Evolutionary conservation across 2,797 vertebrate genomes (phyloP).

Genomic region (Alcedo atthis): DNA sequence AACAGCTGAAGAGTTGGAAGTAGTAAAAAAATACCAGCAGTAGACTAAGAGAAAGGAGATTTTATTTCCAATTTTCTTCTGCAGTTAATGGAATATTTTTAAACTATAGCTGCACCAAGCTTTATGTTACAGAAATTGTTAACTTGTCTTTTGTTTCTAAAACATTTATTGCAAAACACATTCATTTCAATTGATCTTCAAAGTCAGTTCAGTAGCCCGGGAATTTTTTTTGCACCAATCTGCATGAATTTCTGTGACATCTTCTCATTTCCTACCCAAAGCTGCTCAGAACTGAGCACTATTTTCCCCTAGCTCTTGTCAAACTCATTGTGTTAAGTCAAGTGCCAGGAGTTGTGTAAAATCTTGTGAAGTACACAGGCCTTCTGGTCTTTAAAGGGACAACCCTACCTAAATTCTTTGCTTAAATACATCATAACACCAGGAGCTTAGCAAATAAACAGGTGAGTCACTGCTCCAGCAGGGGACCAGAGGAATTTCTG

Average conservation of each 20-base stretch:
- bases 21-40: background rate
- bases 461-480: background rate
- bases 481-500: background rate
- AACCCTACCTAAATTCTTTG: background rate
- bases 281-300: background rate
- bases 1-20: background rate
- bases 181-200: background rate
- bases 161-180: background rate
- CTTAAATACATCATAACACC: background rate
- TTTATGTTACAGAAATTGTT: background rate
- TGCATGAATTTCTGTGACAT: background rate
- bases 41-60: background rate
- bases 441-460: background rate
- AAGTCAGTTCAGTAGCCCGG: background rate
- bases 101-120: background rate
- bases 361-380: background rate
- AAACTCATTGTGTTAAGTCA: background rate
- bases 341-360: background rate
- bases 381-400: background rate
- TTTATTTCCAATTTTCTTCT: background rate
- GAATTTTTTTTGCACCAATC: background rate
- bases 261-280: conserved; percentile 2
- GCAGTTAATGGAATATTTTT: background rate
- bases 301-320: background rate
- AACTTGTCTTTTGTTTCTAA: background rate